phyloP scores from a whole-genome alignment of 2,113 vertebrate species.

The Acrocephalus arundinaceus region DNA sequence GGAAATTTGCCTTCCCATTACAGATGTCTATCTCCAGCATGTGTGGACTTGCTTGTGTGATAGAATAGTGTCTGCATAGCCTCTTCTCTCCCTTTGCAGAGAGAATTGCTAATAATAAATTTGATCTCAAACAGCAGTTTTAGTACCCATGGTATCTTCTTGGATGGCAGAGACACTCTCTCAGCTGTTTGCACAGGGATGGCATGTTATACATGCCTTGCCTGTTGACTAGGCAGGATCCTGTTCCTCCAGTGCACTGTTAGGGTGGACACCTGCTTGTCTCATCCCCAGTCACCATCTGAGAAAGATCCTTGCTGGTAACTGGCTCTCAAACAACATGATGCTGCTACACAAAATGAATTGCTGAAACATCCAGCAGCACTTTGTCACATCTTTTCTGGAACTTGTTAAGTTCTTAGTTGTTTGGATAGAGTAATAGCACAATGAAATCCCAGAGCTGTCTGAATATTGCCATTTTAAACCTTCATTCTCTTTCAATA shows the following conservation, averaged over 20 bases:
- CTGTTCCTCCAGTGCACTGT: neutral
- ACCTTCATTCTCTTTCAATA: neutral
- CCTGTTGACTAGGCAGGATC: neutral
- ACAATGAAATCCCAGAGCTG: neutral
- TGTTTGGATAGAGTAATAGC: neutral
- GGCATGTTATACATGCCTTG: neutral
- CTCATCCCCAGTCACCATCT: neutral
- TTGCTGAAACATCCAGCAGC: neutral
- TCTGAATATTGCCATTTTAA: neutral
- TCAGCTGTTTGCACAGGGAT: neutral
- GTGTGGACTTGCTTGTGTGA: neutral
- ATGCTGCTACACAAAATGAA: neutral
- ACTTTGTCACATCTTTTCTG: neutral
- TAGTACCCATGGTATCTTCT: neutral
- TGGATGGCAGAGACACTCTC: neutral
- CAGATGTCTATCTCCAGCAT: neutral
- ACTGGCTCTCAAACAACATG: neutral
- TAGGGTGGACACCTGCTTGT: neutral
- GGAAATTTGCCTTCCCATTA: neutral
- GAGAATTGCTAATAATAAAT: neutral
- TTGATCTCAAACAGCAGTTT: neutral
- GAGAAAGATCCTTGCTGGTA: neutral
- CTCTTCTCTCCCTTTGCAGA: neutral
- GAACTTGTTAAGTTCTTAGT: neutral
- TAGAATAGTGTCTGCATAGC: neutral